These are phyloP conservation scores for Xenopus petersii DNA, from an alignment of 2,797 vertebrate genomes.

Conservation along the genomic window DNA sequence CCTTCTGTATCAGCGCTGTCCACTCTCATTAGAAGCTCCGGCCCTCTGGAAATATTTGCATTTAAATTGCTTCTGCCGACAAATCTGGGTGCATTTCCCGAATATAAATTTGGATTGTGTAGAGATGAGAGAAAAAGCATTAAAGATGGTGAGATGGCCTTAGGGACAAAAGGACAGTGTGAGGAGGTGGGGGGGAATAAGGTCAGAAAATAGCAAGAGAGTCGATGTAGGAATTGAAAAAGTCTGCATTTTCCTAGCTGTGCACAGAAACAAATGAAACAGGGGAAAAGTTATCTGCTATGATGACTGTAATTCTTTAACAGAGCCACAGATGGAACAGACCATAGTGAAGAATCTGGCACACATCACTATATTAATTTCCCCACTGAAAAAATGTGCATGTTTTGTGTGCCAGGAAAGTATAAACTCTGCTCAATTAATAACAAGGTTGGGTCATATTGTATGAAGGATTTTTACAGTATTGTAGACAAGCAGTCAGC, in stretches of 20 bases:
- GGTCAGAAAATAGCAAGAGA: neutral
- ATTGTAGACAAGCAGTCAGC: too few species aligned
- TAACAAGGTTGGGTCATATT: too few species aligned
- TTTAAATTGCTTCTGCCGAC: conserved; percentile 62
- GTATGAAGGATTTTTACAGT: too few species aligned
- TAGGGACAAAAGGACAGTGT: neutral
- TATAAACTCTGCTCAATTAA: too few species aligned
- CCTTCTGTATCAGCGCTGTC: conserved; percentile 38
- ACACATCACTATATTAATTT: too few species aligned
- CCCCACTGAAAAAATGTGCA: too few species aligned
- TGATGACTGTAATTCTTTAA: too few species aligned
- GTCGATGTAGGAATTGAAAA: neutral
- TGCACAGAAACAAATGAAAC: too few species aligned
- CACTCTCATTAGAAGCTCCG: conserved; percentile 49
- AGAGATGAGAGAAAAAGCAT: neutral
- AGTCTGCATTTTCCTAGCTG: neutral
- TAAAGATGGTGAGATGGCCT: neutral
- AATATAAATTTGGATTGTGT: conserved; percentile 43
- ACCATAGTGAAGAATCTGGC: too few species aligned
- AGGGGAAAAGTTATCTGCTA: too few species aligned
- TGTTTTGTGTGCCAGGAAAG: too few species aligned
- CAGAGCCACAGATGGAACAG: too few species aligned
- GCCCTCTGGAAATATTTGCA: conserved; percentile 61
- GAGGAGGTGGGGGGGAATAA: neutral
- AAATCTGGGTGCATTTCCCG: conserved; percentile 35